These are phyloP conservation scores for Leiothrix lutea DNA, from an alignment of 2,113 vertebrate species.

Conservation along the genomic window DNA sequence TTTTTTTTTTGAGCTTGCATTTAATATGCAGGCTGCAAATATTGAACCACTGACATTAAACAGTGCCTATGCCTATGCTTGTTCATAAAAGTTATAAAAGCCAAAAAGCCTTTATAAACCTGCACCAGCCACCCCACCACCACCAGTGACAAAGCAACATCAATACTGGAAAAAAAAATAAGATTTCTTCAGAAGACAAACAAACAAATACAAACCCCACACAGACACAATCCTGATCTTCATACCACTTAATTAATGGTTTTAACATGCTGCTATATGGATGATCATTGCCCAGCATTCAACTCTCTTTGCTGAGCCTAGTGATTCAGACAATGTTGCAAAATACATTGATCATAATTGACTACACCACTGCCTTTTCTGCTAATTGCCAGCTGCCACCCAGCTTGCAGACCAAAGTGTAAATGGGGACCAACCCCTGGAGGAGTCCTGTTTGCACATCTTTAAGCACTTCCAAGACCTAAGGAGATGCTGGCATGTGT, in stretches of 20 bases:
- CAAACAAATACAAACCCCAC: no score
- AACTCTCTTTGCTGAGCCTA: neutral
- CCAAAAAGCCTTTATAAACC: neutral
- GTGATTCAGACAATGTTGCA: neutral
- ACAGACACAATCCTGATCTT: neutral
- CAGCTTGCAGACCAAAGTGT: neutral
- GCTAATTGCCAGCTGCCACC: neutral
- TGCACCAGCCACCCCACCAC: neutral
- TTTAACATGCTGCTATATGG: neutral
- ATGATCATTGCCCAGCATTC: neutral
- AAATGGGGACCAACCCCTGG: rapidly evolving
- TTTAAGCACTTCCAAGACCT: neutral
- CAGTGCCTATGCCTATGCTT: neutral
- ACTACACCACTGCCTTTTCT: neutral
- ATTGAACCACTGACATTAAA: neutral
- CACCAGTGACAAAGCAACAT: neutral
- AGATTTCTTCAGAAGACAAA: neutral
- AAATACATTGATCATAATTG: neutral
- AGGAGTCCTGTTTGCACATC: neutral
- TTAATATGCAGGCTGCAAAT: neutral
- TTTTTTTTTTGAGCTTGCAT: neutral
- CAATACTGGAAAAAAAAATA: neutral
- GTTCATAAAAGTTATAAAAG: neutral
- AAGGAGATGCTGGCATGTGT: rapidly evolving
- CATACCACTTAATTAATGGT: neutral